phyloP scores from a whole-genome alignment of 2,797 vertebrate genomes.

The Antennarius maculatus region DNA sequence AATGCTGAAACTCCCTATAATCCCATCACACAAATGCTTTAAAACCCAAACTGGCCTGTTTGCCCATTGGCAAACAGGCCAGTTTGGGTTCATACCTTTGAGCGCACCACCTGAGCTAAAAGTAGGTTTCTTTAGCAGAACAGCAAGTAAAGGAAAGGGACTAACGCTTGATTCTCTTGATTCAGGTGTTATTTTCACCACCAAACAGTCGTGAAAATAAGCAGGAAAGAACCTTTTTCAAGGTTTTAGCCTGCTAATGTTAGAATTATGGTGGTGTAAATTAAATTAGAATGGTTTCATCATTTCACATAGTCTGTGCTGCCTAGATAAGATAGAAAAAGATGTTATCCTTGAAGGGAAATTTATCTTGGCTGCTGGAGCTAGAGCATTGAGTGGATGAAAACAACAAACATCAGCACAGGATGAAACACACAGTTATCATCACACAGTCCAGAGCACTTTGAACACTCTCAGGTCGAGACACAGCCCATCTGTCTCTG shows the following conservation, averaged over 20 bases:
- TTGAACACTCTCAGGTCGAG: neutral
- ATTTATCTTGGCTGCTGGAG: conserved; percentile 39
- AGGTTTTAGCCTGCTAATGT: neutral
- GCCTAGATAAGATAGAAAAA: conserved; percentile 40
- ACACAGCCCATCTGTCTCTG: conserved; percentile 30
- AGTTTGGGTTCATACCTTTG: too few relatives aligned
- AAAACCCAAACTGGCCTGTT: too few relatives aligned
- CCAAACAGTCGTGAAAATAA: neutral
- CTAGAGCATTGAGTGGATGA: conserved; percentile 12
- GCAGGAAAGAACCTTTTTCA: conserved; percentile 14
- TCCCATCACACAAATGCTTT: too few relatives aligned
- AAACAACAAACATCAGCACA: conserved; percentile 25
- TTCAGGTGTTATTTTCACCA: neutral
- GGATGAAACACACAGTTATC: conserved; percentile 18
- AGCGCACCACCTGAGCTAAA: too few relatives aligned
- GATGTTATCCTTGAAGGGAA: conserved; percentile 37
- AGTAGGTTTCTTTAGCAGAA: neutral
- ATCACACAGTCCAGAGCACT: conserved; percentile 16
- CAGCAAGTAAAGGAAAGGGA: neutral
- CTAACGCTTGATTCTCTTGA: neutral
- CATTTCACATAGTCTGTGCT: conserved; percentile 34
- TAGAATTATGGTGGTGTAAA: neutral
- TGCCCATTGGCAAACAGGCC: too few relatives aligned
- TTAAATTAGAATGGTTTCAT: conserved; percentile 23
- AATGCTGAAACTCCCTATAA: too few relatives aligned